phyloP scores from a whole-genome alignment of 2,113 vertebrate species.

The Stomatorhinus ivindoensis region DNA sequence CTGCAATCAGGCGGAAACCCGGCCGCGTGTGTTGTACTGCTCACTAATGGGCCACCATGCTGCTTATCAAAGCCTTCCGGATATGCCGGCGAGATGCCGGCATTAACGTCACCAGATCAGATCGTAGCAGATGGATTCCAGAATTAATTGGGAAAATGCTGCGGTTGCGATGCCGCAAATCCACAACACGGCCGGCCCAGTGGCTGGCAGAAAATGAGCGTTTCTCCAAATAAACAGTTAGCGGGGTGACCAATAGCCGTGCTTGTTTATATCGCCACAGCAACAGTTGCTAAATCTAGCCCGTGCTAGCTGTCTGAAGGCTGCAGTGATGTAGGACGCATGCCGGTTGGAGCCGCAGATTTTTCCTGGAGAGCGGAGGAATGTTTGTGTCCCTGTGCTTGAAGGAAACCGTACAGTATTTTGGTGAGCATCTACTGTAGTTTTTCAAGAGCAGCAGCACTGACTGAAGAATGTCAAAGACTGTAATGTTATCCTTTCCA shows the following conservation, averaged over 20 bases:
- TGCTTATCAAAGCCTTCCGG: background rate
- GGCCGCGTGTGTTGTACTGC: background rate
- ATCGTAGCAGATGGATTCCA: constrained; percentile 11
- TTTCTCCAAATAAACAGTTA: background rate
- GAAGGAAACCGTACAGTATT: background rate
- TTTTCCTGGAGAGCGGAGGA: constrained; percentile 1
- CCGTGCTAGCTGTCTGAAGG: background rate
- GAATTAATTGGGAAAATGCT: constrained; percentile 6
- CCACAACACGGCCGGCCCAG: background rate
- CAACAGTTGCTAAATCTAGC: constrained; percentile 14
- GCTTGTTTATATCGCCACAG: constrained; percentile 5
- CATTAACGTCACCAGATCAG: background rate
- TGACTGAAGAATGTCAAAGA: background rate
- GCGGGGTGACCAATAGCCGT: background rate
- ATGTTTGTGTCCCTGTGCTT: background rate
- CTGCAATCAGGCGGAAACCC: background rate
- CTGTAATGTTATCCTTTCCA: background rate
- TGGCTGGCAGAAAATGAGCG: background rate
- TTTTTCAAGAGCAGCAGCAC: background rate
- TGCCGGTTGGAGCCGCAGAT: background rate
- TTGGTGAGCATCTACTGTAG: background rate
- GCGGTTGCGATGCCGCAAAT: background rate
- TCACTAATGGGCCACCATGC: background rate
- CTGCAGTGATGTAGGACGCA: background rate
- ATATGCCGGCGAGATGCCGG: background rate